Base-by-base conservation (phyloP, 1,140 invertebrate genomes). In the Druon quercuslanigerum region DNA sequence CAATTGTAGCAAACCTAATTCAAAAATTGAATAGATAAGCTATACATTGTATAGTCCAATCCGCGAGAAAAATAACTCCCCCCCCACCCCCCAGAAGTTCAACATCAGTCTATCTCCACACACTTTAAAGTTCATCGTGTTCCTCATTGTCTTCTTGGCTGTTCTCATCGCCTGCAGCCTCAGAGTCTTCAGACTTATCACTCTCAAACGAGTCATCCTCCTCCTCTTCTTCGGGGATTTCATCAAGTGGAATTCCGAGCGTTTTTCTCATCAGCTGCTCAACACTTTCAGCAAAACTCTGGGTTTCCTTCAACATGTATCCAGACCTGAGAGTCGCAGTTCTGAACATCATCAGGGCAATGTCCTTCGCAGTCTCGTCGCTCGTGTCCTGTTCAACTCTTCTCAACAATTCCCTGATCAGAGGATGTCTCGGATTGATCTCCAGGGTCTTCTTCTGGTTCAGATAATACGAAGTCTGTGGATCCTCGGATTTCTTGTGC, bases 391-490 rank as follows among this genome's bases (percentile, higher is more conserved):
- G 93, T 77, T 95, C 95, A 2, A 99, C 95, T 82, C 97, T 93
- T 54, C 94, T 93, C 82, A 99, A 92, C 57, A 99, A 92, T 90
- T 99, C 98, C 83, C 96, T 96, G 79, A 99, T 96, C 6, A 99
- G 92, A 13, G 99, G 98, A 95, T 99, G 99, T 51, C 97, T 93
- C 17, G 98, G 98, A 92, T 99, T 99, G 74, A 99, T 96, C 93
- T 99, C 99, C 72, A 99, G 89, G 19, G 96, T 98, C 91, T 99
- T 99, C 94, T 99, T 99, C 91, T 99, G 98, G 81, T 95, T 96
- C 13, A 99, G 92, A 87, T 99, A 99, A 91, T 98, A 98, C 74
- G 91, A 94, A 87, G 96, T 95, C 83, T 97, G 96, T 13, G 97
- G 94, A 93, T 99, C 98, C 86, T 99, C 96, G 4, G 96, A 91